Evolutionary conservation across 2,797 vertebrate species (phyloP).

Genomic region (Galago senegalensis): DNA sequence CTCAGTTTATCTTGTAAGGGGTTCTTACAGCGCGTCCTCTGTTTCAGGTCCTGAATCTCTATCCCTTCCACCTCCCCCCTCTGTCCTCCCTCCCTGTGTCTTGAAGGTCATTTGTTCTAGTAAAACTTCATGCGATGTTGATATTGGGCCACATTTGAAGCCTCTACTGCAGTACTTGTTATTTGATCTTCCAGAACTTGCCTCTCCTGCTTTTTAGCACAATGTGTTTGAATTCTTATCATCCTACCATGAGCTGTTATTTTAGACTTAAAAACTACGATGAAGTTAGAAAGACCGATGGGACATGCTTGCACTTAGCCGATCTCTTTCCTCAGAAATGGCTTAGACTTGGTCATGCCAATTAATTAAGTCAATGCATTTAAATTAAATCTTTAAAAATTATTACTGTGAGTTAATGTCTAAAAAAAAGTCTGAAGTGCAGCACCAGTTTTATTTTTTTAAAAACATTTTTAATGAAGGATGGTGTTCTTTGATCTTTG

Average conservation of each 20-base stretch:
- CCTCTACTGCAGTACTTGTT: neutral
- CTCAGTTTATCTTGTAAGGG: slow-evolving; percentile 3
- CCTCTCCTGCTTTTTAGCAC: neutral
- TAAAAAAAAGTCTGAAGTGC: neutral
- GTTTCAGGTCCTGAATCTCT: neutral
- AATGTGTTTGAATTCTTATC: neutral
- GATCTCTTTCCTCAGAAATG: neutral
- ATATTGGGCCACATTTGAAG: neutral
- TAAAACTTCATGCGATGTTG: neutral
- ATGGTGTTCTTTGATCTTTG: slow-evolving; percentile 30
- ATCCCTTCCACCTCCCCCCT: neutral
- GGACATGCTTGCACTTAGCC: neutral
- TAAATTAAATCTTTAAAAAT: slow-evolving; percentile 59
- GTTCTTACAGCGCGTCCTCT: neutral
- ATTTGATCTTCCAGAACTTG: neutral
- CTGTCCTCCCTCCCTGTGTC: neutral
- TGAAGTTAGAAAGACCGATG: neutral
- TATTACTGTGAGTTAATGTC: neutral
- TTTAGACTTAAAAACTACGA: neutral
- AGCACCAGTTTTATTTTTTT: neutral
- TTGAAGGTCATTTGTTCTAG: slow-evolving; percentile 1
- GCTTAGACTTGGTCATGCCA: slow-evolving; percentile 5
- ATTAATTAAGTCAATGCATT: slow-evolving; percentile 43
- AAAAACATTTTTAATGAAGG: neutral
- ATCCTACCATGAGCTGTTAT: neutral